A percentile compares a stretch with the other conserved stretches of the same genome.
Evolutionary conservation across 1,140 invertebrate species (phyloP).

Genomic region (Plectus sambesii): DNA sequence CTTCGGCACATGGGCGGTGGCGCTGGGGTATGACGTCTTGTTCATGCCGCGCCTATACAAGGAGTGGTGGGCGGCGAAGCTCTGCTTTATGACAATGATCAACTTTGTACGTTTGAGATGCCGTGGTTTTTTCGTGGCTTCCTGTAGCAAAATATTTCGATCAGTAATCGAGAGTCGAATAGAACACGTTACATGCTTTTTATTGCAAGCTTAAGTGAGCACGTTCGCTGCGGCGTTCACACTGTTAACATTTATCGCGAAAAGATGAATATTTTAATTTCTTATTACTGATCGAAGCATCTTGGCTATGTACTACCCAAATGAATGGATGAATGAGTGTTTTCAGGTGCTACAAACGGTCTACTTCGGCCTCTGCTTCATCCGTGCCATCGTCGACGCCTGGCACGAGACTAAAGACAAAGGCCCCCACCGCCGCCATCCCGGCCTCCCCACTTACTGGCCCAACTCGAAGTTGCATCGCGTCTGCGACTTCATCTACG

Average conservation of each 20-base stretch:
- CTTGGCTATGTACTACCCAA: no score
- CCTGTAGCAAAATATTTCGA: no score
- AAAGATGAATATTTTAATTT: background rate
- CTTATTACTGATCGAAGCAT: no score
- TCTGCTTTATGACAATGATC: constrained; percentile 40
- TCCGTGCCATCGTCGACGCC: constrained; percentile 33
- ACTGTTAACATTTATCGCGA: no score
- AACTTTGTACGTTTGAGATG: constrained; percentile 37
- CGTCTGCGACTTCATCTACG: constrained; percentile 37
- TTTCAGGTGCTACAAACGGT: constrained; percentile 64
- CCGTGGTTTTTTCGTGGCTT: no score
- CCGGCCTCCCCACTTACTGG: constrained; percentile 29
- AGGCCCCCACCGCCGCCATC: constrained; percentile 15
- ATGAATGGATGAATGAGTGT: no score
- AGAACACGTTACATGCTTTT: no score
- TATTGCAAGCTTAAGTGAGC: no score
- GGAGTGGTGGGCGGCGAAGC: constrained; percentile 48
- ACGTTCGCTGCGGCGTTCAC: no score
- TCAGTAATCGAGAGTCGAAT: no score
- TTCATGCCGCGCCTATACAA: constrained; percentile 46
- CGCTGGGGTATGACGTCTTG: constrained; percentile 39
- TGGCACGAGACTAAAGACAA: constrained; percentile 18
- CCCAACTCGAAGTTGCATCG: constrained; percentile 28
- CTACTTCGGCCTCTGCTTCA: constrained; percentile 32
- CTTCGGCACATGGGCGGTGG: constrained; percentile 25